Percentiles rank a stretch among this genome's conserved stretches.
Conservation (phyloP, 2,888 invertebrate genomes). For the Drosophila tripunctata region DNA sequence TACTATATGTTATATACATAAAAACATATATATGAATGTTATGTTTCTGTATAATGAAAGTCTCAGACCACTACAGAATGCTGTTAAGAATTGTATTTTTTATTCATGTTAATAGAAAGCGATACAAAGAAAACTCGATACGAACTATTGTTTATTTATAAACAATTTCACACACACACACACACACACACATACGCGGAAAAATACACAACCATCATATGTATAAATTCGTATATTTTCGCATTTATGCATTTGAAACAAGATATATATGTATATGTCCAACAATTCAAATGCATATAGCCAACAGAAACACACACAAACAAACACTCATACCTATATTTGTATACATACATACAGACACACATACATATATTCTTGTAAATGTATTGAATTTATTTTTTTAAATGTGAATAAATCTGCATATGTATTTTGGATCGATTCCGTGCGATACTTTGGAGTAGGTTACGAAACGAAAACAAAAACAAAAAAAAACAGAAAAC, state of each 20-base stretch:
- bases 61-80: conserved; percentile 27
- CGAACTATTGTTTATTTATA: conserved; percentile 60
- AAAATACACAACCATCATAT: conserved; percentile 6
- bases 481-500: background rate
- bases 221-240: conserved; percentile 63
- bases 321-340: conserved; percentile 36
- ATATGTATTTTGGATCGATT: conserved; percentile 73
- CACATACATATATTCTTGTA: conserved; percentile 58
- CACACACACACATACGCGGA: conserved; percentile 5
- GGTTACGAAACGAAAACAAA: conserved; percentile 39
- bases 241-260: conserved; percentile 76
- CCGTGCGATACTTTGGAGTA: conserved; percentile 35
- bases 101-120: conserved; percentile 62
- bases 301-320: conserved; percentile 22
- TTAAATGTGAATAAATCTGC: conserved; percentile 70
- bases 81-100: conserved; percentile 70
- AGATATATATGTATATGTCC: conserved; percentile 40
- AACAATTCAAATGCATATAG: conserved; percentile 50
- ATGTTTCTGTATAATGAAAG: conserved; percentile 45
- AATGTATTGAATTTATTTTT: conserved; percentile 68
- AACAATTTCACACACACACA: conserved; percentile 13
- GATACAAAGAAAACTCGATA: conserved; percentile 30
- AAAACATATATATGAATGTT: conserved; percentile 53
- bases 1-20: conserved; percentile 42
- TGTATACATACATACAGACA: conserved; percentile 39